Conservation (phyloP, 2,888 invertebrate genomes). For the Apodemia hepburni region DNA sequence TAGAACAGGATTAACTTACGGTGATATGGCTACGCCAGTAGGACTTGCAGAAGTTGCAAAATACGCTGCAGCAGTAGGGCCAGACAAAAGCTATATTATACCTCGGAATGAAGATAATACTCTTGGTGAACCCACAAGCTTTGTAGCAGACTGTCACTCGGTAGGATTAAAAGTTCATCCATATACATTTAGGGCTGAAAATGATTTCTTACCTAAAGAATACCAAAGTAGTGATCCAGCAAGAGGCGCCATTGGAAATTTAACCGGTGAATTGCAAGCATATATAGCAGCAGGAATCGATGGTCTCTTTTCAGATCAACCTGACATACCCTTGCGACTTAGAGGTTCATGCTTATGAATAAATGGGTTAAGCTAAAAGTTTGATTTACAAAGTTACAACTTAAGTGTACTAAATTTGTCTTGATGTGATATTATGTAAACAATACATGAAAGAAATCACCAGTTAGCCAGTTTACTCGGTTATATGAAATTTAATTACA, state of each 20-base stretch:
- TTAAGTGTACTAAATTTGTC: too few species aligned
- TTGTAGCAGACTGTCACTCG: constrained; percentile 56
- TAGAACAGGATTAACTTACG: constrained; percentile 55
- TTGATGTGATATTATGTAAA: too few species aligned
- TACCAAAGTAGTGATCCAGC: constrained; percentile 46
- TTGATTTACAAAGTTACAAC: too few species aligned
- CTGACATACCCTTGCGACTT: constrained; percentile 52
- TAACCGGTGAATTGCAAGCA: constrained; percentile 50
- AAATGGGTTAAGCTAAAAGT: neutral
- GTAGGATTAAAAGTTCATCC: constrained; percentile 67
- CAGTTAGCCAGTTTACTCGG: too few species aligned
- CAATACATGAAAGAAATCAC: too few species aligned
- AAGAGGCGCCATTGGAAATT: constrained; percentile 48
- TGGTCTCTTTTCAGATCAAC: constrained; percentile 64
- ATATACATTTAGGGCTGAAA: constrained; percentile 66
- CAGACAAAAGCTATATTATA: constrained; percentile 62
- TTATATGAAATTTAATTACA: too few species aligned
- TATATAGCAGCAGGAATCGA: constrained; percentile 62
- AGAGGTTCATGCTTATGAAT: constrained; percentile 40
- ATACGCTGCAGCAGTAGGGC: constrained; percentile 65
- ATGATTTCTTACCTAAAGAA: constrained; percentile 55
- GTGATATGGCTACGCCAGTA: constrained; percentile 59
- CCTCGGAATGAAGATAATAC: constrained; percentile 48
- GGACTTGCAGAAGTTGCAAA: constrained; percentile 58
- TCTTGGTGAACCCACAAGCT: constrained; percentile 51